Evolutionary conservation across 2,888 invertebrate genomes (phyloP).

Genomic region (Eledona agricola): DNA sequence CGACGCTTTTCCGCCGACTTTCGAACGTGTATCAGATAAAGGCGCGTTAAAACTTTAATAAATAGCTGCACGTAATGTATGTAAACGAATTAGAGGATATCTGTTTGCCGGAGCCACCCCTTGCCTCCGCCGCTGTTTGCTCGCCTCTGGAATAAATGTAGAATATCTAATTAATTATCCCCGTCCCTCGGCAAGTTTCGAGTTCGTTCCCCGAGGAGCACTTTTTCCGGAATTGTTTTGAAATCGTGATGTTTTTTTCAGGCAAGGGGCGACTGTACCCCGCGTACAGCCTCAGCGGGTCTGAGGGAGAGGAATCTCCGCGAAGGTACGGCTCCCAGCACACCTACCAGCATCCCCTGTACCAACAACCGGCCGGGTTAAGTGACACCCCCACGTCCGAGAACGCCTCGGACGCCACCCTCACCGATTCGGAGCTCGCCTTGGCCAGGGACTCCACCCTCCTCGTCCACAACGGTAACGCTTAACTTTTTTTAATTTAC

Average conservation of each 20-base stretch:
- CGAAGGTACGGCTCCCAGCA: constrained; percentile 67
- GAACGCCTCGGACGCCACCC: constrained; percentile 85
- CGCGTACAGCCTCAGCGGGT: constrained; percentile 80
- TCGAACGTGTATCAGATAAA: neutral
- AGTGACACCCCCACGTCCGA: constrained; percentile 85
- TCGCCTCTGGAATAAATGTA: constrained; percentile 43
- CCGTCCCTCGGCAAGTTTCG: constrained; percentile 30
- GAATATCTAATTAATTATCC: constrained; percentile 47
- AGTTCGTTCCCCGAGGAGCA: constrained; percentile 24
- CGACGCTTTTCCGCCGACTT: constrained; percentile 1
- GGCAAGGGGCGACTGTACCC: constrained; percentile 85
- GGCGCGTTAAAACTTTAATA: constrained; percentile 15
- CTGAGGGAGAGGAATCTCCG: constrained; percentile 75
- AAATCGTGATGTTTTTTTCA: constrained; percentile 55
- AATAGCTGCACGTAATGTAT: constrained; percentile 14
- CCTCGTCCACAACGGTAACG: constrained; percentile 82
- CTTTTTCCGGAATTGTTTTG: constrained; percentile 33
- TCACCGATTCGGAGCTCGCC: constrained; percentile 85
- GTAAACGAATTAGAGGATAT: constrained; percentile 28
- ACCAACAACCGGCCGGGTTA: constrained; percentile 67
- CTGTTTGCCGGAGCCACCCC: constrained; percentile 27
- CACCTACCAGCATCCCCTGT: constrained; percentile 65
- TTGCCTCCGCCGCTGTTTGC: constrained; percentile 39
- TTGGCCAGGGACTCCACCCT: constrained; percentile 83
- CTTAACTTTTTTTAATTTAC: constrained; percentile 28